Percentiles rank a stretch among this genome's conserved stretches.
Evolutionary conservation across 2,113 vertebrate genomes (phyloP).

Genomic region (Dicerorhinus sumatrensis): DNA sequence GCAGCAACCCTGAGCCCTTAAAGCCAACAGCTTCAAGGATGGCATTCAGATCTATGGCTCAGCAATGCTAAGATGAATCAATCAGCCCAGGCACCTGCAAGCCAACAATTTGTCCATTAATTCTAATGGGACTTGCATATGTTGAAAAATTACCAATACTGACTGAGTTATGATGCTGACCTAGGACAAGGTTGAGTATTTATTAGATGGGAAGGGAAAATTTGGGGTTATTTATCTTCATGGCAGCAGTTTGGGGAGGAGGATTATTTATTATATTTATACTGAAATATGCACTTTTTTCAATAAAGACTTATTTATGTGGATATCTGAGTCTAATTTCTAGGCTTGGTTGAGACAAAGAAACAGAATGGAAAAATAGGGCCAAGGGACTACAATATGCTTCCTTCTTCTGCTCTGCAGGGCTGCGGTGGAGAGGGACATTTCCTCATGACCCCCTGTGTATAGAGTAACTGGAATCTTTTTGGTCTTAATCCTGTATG

Average conservation of each 20-base stretch:
- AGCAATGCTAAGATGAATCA: not conserved
- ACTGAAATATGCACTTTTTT: slow-evolving; percentile 66
- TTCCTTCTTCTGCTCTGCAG: not conserved
- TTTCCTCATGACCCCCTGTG: not conserved
- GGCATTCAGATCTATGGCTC: not conserved
- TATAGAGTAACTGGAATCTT: not conserved
- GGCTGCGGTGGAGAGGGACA: not conserved
- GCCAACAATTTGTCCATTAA: not conserved
- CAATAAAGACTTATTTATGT: slow-evolving; percentile 81
- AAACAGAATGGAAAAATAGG: slow-evolving; percentile 6
- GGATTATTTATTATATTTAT: slow-evolving; percentile 84
- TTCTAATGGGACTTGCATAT: not conserved
- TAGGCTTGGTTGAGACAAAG: slow-evolving; percentile 23
- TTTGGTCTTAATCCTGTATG: not conserved
- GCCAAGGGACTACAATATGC: not conserved
- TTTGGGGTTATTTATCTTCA: slow-evolving; percentile 75
- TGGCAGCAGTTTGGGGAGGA: not conserved
- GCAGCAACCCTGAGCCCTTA: slow-evolving; percentile 75
- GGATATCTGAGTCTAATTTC: slow-evolving; percentile 48
- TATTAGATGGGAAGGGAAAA: slow-evolving; percentile 69
- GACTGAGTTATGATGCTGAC: not conserved
- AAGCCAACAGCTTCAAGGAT: not conserved
- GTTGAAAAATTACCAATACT: not conserved
- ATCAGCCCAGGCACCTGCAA: not conserved
- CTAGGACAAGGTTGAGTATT: slow-evolving; percentile 66